phyloP scores from a whole-genome alignment of 2,113 vertebrate genomes.

The Sinocyclocheilus grahami region DNA sequence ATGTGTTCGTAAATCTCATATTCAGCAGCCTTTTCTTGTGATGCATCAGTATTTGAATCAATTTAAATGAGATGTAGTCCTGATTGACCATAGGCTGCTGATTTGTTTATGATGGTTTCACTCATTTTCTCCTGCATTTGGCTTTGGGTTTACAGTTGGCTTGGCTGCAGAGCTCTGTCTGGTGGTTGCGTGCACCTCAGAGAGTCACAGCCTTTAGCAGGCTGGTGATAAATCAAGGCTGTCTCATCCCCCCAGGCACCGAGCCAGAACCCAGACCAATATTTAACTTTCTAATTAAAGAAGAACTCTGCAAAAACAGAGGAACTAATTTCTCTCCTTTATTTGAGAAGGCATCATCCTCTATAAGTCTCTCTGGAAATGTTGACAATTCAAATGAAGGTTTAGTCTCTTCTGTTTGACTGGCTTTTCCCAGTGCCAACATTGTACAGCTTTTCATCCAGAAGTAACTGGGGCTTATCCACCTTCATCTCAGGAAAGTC shows the following conservation, averaged over 20 bases:
- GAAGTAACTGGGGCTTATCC: slow-evolving; percentile 20
- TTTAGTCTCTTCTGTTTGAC: slow-evolving; percentile 47
- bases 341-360: slow-evolving; percentile 46
- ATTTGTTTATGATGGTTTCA: neutral
- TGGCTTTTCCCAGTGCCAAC: neutral
- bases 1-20: neutral
- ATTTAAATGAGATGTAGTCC: neutral
- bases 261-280: slow-evolving; percentile 54
- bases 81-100: neutral
- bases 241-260: slow-evolving; percentile 39
- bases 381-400: slow-evolving; percentile 47
- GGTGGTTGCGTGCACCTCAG: slow-evolving; percentile 22
- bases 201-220: slow-evolving; percentile 40
- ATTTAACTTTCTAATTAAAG: slow-evolving; percentile 62
- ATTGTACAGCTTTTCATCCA: neutral
- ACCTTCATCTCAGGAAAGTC: slow-evolving; percentile 30
- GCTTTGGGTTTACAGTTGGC: slow-evolving; percentile 10
- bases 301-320: slow-evolving; percentile 41
- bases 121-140: neutral
- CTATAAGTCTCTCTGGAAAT: slow-evolving; percentile 32
- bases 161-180: slow-evolving; percentile 2
- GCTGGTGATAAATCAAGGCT: slow-evolving; percentile 48
- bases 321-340: slow-evolving; percentile 47
- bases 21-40: neutral
- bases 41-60: neutral